These are phyloP conservation scores for Nannoperca obscura DNA, from an alignment of 2,797 vertebrate species.

Conservation along the genomic window DNA sequence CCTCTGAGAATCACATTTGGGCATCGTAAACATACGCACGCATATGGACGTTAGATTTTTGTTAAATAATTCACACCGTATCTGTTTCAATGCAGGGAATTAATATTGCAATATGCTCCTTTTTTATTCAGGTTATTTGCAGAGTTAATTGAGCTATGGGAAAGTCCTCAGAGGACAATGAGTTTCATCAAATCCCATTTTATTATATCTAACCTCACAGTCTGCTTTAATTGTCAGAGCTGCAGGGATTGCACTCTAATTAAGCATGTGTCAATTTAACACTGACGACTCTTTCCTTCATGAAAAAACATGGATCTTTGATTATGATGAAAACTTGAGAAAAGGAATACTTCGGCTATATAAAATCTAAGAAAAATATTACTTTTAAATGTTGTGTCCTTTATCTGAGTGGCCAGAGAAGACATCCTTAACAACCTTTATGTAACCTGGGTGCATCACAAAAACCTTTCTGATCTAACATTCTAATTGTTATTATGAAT, in stretches of 20 bases:
- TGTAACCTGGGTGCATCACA: neutral
- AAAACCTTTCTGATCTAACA: constrained; percentile 2
- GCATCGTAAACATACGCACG: constrained; percentile 14
- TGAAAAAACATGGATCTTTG: constrained; percentile 3
- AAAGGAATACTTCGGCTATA: neutral
- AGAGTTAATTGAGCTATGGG: constrained; percentile 68
- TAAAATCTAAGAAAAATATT: neutral
- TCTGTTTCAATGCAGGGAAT: constrained; percentile 48
- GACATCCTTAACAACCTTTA: constrained; percentile 4
- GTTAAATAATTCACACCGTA: constrained; percentile 60
- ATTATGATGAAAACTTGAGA: constrained; percentile 29
- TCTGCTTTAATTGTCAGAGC: constrained; percentile 64
- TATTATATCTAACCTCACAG: constrained; percentile 67
- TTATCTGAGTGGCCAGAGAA: neutral
- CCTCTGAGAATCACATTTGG: neutral
- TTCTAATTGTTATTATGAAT: constrained; percentile 13
- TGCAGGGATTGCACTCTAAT: constrained; percentile 52
- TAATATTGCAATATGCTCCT: constrained; percentile 58
- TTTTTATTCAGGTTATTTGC: constrained; percentile 74
- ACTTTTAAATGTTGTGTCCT: neutral
- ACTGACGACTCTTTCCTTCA: constrained; percentile 11
- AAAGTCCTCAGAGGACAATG: constrained; percentile 69
- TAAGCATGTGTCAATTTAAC: constrained; percentile 48
- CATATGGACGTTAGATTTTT: neutral
- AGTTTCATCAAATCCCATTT: constrained; percentile 68